A percentile compares a stretch with the other conserved stretches of the same genome.
phyloP scores from a whole-genome alignment of 2,113 vertebrate genomes.

The Protobothrops mucrosquamatus region DNA sequence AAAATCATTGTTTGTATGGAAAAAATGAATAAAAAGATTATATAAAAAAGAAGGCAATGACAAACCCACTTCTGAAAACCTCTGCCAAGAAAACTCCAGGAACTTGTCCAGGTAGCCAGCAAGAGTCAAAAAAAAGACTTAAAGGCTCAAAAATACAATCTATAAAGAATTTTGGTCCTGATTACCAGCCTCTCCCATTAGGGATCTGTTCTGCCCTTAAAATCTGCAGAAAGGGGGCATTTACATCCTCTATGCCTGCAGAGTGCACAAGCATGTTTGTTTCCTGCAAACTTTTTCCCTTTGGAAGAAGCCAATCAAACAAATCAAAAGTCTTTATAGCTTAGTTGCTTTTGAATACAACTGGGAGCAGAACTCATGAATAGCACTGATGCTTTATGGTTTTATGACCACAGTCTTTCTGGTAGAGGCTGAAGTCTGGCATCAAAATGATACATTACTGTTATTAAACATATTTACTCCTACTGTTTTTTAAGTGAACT shows the following conservation, averaged over 20 bases:
- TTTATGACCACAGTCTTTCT: neutral
- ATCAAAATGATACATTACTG: neutral
- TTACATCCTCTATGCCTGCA: neutral
- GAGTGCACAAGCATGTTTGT: neutral
- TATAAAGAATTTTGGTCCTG: neutral
- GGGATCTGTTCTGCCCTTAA: neutral
- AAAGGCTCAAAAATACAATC: neutral
- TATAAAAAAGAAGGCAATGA: no score
- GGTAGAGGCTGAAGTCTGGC: neutral
- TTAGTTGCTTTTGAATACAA: neutral
- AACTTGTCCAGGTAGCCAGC: neutral
- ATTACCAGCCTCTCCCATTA: neutral
- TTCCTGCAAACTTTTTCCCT: neutral
- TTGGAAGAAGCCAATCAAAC: neutral
- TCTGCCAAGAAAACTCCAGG: neutral
- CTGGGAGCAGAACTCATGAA: neutral
- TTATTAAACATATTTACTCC: neutral
- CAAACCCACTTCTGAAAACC: neutral
- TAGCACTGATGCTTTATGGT: neutral
- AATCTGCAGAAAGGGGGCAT: neutral
- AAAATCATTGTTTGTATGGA: no score
- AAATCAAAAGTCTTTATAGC: neutral
- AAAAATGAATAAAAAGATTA: no score
- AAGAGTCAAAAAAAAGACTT: neutral
- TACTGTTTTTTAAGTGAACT: neutral